These are phyloP conservation scores for Drosophila mayaguana DNA, from an alignment of 2,888 invertebrate genomes.

Conservation along the genomic window DNA sequence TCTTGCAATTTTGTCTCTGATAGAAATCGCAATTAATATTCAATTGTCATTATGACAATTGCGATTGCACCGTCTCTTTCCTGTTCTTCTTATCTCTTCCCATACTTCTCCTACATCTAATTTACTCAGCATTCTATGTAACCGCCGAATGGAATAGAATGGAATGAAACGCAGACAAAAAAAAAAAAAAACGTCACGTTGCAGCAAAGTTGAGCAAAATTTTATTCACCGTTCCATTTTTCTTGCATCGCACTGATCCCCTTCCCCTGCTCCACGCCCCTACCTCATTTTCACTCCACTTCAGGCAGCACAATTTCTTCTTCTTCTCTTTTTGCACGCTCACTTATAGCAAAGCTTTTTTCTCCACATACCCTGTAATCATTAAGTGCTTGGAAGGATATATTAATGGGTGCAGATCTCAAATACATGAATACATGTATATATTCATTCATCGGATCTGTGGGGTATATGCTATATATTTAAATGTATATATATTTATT, in stretches of 20 bases:
- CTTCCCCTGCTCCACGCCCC: neutral
- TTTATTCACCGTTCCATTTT: slow-evolving; percentile 11
- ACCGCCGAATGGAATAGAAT: slow-evolving; percentile 22
- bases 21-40: slow-evolving; percentile 57
- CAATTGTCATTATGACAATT: slow-evolving; percentile 72
- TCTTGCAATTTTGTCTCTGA: too few species aligned
- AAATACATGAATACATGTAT: too few species aligned
- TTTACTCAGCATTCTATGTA: slow-evolving; percentile 8
- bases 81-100: slow-evolving; percentile 3
- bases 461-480: neutral
- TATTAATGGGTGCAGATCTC: neutral
- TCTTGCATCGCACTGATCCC: neutral
- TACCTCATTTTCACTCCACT: slow-evolving; percentile 25
- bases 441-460: too few species aligned
- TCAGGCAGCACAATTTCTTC: slow-evolving; percentile 22
- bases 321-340: slow-evolving; percentile 42
- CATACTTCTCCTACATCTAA: neutral
- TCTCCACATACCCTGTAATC: slow-evolving; percentile 24
- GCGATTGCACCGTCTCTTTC: neutral
- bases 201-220: slow-evolving; percentile 66
- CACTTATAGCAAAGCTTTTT: slow-evolving; percentile 36
- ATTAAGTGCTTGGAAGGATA: neutral
- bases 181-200: slow-evolving; percentile 53
- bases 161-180: neutral
- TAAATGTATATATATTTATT: neutral